Conservation (phyloP, 2,113 vertebrate genomes). For the Amblyornis subalaris region DNA sequence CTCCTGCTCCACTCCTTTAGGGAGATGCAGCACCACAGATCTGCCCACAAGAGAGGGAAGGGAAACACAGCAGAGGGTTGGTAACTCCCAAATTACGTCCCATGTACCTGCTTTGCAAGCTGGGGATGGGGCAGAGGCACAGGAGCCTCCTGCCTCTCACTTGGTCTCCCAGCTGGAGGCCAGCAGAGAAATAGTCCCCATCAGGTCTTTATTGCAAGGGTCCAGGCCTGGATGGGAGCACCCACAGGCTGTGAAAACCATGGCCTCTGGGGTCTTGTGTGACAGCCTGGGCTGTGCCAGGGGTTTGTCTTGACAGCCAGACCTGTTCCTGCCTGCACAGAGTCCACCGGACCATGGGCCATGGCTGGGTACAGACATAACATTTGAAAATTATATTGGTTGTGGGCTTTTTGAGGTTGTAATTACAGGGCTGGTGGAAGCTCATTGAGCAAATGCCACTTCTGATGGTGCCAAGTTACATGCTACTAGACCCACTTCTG, state of each 20-base stretch:
- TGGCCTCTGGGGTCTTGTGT: background rate
- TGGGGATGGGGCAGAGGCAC: background rate
- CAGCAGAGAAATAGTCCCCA: background rate
- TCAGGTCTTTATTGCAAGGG: background rate
- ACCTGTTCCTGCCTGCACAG: background rate
- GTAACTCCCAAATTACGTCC: rapidly evolving
- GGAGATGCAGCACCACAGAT: background rate
- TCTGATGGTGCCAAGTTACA: rapidly evolving
- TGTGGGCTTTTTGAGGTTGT: background rate
- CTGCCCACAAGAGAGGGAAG: background rate
- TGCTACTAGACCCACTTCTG: background rate
- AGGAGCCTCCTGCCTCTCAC: background rate
- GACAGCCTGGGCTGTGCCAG: background rate
- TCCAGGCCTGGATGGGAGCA: background rate
- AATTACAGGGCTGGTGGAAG: background rate
- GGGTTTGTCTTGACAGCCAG: background rate
- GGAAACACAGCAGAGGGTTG: rapidly evolving
- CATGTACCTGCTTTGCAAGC: rapidly evolving
- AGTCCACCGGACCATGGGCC: background rate
- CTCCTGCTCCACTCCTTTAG: background rate
- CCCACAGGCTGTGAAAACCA: background rate
- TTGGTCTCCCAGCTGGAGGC: background rate
- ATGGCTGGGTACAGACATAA: background rate
- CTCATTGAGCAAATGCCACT: background rate
- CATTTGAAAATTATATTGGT: background rate